phyloP scores from a whole-genome alignment of 2,113 vertebrate species.

The Ctenodactylus gundi region DNA sequence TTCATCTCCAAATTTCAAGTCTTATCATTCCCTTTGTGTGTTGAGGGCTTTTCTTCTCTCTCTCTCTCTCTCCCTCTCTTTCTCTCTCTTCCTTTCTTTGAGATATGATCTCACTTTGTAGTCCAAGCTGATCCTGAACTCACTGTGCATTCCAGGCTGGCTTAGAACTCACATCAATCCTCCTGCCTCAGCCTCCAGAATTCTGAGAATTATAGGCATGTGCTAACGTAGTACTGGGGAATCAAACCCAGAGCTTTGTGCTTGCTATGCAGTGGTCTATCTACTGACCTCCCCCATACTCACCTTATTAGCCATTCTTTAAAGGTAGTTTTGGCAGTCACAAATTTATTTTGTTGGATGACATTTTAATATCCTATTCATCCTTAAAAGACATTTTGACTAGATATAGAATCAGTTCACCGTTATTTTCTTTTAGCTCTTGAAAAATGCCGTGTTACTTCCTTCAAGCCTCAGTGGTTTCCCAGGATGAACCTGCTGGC shows the following conservation, averaged over 20 bases:
- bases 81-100: no score
- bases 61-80: no score
- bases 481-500: background rate
- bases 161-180: no score
- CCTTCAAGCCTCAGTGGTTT: background rate
- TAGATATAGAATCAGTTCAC: background rate
- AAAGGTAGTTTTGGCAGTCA: background rate
- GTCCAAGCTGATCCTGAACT: no score
- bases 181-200: no score
- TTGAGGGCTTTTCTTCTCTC: background rate
- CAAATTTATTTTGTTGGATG: background rate
- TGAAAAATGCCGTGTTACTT: background rate
- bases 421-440: background rate
- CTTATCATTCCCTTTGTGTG: background rate
- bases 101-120: no score
- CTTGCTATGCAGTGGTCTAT: no score
- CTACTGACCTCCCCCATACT: no score
- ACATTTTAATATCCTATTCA: background rate
- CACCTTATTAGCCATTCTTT: background rate
- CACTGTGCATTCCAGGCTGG: no score
- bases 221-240: no score
- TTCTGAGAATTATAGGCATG: no score
- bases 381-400: background rate
- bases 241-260: no score
- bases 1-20: background rate